A percentile compares a stretch with the other conserved stretches of the same genome.
Evolutionary conservation across 2,113 vertebrate genomes (phyloP).

Genomic region (Climacteris rufus): DNA sequence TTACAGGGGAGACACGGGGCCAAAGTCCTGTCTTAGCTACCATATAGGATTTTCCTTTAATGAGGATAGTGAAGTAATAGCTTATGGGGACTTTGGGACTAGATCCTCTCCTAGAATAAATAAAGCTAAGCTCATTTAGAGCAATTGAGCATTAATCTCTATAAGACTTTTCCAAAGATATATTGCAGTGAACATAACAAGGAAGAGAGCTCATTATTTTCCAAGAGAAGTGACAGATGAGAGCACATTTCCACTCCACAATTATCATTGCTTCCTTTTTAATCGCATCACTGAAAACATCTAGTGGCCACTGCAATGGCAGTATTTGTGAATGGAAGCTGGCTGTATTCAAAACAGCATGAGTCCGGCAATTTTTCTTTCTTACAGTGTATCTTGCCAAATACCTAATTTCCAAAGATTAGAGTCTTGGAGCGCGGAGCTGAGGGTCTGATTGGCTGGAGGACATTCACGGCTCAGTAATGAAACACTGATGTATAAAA

Average conservation of each 20-base stretch:
- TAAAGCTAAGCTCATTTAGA: conserved; percentile 47
- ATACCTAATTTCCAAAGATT: conserved; percentile 56
- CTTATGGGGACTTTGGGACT: conserved; percentile 5
- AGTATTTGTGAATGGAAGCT: conserved; percentile 28
- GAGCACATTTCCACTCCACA: not conserved
- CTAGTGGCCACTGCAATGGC: not conserved
- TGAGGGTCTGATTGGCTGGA: conserved; percentile 53
- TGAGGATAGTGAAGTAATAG: not conserved
- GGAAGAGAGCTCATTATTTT: conserved; percentile 48
- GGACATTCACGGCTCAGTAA: conserved; percentile 36
- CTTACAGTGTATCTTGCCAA: conserved; percentile 9
- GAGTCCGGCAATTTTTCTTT: not conserved
- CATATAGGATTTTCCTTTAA: not conserved
- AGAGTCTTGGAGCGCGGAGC: conserved; percentile 10
- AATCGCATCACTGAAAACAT: not conserved
- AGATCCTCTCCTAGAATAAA: conserved; percentile 47
- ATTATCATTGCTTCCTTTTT: not conserved
- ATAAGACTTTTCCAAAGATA: conserved; percentile 18
- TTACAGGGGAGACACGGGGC: not conserved
- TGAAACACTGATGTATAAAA: conserved; percentile 64
- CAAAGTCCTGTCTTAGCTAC: not conserved
- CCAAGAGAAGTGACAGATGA: conserved; percentile 17
- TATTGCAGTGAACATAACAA: not conserved
- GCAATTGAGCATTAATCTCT: conserved; percentile 46
- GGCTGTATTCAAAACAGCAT: not conserved